These are phyloP conservation scores for Amphiprion ocellaris DNA, from an alignment of 2,113 vertebrate genomes.

Conservation along the genomic window DNA sequence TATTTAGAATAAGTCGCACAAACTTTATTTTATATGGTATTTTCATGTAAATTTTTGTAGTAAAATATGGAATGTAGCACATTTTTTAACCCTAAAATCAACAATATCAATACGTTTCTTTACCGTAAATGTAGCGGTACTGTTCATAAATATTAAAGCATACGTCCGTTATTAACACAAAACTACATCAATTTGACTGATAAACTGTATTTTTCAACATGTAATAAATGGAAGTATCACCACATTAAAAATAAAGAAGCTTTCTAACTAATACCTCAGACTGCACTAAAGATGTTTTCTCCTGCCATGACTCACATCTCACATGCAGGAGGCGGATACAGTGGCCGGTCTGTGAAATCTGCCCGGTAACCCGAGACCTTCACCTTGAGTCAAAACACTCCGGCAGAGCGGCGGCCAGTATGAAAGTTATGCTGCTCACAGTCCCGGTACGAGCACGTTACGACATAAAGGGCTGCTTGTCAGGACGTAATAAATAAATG, in stretches of 20 bases:
- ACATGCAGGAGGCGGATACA: constrained; percentile 63
- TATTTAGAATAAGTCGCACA: too few relatives aligned
- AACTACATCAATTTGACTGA: too few relatives aligned
- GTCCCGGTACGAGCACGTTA: constrained; percentile 38
- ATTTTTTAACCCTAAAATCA: too few relatives aligned
- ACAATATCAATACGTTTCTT: too few relatives aligned
- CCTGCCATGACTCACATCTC: constrained; percentile 47
- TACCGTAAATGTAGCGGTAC: too few relatives aligned
- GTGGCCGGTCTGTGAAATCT: constrained; percentile 74
- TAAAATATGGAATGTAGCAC: too few relatives aligned
- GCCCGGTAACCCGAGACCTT: constrained; percentile 69
- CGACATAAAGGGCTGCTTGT: constrained; percentile 47
- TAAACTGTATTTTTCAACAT: too few relatives aligned
- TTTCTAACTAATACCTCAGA: neutral
- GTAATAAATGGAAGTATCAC: too few relatives aligned
- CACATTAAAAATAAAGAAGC: neutral
- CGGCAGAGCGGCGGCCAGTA: constrained; percentile 35
- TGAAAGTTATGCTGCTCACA: constrained; percentile 37
- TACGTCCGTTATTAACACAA: too few relatives aligned
- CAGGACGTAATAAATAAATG: constrained; percentile 47
- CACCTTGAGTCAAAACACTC: constrained; percentile 68
- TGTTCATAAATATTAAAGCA: too few relatives aligned
- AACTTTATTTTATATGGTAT: too few relatives aligned
- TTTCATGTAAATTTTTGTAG: too few relatives aligned
- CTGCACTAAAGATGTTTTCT: neutral